A percentile compares a stretch with the other conserved stretches of the same genome.
phyloP scores from a whole-genome alignment of 2,797 vertebrate species.

The Pipistrellus nathusii region DNA sequence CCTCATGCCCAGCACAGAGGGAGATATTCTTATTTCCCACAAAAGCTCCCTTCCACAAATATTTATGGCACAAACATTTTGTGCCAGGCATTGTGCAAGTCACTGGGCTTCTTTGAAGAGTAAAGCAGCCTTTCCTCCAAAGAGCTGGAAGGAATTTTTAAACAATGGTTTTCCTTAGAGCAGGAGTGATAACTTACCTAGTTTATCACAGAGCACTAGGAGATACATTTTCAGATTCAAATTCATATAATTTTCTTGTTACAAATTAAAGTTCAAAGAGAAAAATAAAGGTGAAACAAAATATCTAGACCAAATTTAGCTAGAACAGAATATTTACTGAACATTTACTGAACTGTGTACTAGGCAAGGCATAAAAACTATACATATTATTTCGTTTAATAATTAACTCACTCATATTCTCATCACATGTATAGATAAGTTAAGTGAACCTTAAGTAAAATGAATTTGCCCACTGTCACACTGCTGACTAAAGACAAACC shows the following conservation, averaged over 20 bases:
- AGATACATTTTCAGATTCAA: conserved; percentile 5
- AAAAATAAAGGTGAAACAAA: conserved; percentile 1
- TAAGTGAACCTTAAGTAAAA: not conserved
- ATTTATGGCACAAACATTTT: not conserved
- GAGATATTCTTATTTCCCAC: not conserved
- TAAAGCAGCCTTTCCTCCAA: not conserved
- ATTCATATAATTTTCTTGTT: not conserved
- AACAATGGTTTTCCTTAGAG: not conserved
- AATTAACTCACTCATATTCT: not conserved
- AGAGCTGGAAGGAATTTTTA: not conserved
- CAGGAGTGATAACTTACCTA: not conserved
- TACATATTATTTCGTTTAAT: not conserved
- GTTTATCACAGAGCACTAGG: conserved; percentile 21
- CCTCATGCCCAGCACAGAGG: not conserved
- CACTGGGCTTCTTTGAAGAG: not conserved
- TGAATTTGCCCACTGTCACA: not conserved
- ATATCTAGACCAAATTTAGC: not conserved
- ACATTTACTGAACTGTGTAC: not conserved
- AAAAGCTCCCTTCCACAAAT: not conserved
- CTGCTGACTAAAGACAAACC: not conserved
- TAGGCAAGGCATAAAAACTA: not conserved
- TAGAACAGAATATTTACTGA: not conserved
- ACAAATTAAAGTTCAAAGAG: conserved; percentile 46
- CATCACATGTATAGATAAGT: not conserved
- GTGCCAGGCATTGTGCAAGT: not conserved